Base-by-base conservation (phyloP, 2,888 invertebrate species). In the Eucriotettix oculatus region DNA sequence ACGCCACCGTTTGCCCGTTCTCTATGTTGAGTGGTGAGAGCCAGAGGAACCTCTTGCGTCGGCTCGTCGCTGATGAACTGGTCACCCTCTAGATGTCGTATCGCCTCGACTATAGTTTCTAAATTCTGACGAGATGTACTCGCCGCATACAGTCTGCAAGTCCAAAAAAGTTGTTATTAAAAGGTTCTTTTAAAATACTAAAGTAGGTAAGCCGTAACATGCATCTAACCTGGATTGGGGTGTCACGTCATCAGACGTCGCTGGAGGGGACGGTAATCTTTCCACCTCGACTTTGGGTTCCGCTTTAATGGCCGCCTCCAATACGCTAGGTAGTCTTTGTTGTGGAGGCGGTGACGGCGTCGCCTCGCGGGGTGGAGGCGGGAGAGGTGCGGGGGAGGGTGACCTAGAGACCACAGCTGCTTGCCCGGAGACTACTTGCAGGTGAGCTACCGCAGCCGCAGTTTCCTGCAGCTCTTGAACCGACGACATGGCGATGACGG, bases 31-130 rank as follows among this genome's bases (percentile, higher is more conserved):
- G 75, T 75, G 64, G 79, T 77, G 53, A 84, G 75, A 43, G 84
- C 83, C 42, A 84, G 74, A 14, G 85, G 83, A 14, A 71, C 71
- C 58, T 82, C 81, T 66, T 76, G 76, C n/a, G 55, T 42, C 12
- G 81, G 77, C 68, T 83, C 86, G 68, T 92, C 92, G 65, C 86
- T 83, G 75, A 95, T 94, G 71, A 94, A 77, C 73, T 93, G 92
- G 73, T 95, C 96, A 52, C 97, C 97, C 73, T 99, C 98, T 66
- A 99, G 77, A 72, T 98, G 97, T 52, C 96, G 85, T 70, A 99
- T 98, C 60, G 99, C 99, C 74, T 98, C 97, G 52, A 98, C 95
- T 66, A 99, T 97, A 14, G 97, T 97, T 75, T 98, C 96, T 68
- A 99, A 79, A 74, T 96, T 97, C 73, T 95, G 93, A 60, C 94